These are phyloP conservation scores for Decapterus maruadsi DNA, from an alignment of 2,797 vertebrate genomes.

Conservation along the genomic window DNA sequence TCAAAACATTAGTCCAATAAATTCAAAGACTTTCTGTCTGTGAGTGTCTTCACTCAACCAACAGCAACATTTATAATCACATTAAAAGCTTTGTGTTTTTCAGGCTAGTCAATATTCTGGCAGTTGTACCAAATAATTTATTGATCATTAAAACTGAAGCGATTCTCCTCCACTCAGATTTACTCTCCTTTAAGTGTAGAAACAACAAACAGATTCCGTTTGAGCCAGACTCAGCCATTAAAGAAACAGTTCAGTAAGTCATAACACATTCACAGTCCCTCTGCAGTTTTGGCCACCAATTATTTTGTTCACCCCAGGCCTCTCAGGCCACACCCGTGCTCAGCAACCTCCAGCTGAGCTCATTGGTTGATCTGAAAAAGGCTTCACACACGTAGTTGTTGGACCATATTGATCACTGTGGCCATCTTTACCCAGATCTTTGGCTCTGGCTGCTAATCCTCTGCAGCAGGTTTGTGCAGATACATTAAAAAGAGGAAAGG, in stretches of 20 bases:
- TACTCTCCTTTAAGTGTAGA: constrained; percentile 6
- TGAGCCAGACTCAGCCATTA: background rate
- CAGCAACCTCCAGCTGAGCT: constrained; percentile 37
- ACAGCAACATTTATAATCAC: constrained; percentile 26
- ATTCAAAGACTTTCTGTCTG: constrained; percentile 18
- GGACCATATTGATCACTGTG: constrained; percentile 47
- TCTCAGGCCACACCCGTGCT: constrained; percentile 29
- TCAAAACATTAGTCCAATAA: constrained; percentile 25
- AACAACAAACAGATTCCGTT: background rate
- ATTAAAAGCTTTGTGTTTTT: constrained; percentile 8
- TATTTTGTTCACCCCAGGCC: constrained; percentile 25
- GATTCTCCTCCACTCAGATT: constrained; percentile 15
- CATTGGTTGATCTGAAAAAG: constrained; percentile 42
- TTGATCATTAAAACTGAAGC: constrained; percentile 20
- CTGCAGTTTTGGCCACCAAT: constrained; percentile 22
- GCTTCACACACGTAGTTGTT: constrained; percentile 30
- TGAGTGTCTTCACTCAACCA: constrained; percentile 25
- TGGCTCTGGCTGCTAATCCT: constrained; percentile 36
- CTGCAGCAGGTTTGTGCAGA: constrained; percentile 26
- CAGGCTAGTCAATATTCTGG: constrained; percentile 34
- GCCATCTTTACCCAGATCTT: constrained; percentile 53
- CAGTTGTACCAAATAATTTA: constrained; percentile 9
- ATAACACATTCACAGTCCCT: background rate
- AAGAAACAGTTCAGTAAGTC: constrained; percentile 11
- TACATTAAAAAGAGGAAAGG: constrained; percentile 26